Evolutionary conservation across 1,140 invertebrate genomes (phyloP).

Genomic region (Dendrolimus punctatus): DNA sequence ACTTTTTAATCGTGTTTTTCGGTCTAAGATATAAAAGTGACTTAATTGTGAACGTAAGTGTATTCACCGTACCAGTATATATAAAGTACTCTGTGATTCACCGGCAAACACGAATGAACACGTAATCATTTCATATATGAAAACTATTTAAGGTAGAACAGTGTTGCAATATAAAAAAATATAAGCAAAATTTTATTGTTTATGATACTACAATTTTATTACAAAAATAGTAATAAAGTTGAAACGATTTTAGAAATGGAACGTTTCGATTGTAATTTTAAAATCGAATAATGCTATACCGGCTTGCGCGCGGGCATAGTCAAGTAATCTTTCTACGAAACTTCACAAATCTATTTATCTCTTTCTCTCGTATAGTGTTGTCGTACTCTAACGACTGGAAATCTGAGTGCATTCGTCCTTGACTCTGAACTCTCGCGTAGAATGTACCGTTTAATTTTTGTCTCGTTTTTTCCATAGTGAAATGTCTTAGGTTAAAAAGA

Average conservation of each 20-base stretch:
- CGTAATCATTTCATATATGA: no score
- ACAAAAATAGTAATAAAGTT: neutral
- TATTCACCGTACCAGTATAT: no score
- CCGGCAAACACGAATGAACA: no score
- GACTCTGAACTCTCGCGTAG: conserved; percentile 37
- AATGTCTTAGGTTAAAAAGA: conserved; percentile 21
- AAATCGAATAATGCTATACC: conserved; percentile 19
- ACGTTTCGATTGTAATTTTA: conserved; percentile 13
- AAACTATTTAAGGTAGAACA: no score
- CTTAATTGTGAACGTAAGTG: no score
- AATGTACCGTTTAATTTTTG: conserved; percentile 47
- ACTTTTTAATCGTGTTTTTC: no score
- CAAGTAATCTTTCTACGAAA: conserved; percentile 36
- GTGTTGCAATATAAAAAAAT: no score
- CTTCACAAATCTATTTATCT: conserved; percentile 24
- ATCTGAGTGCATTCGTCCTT: conserved; percentile 54
- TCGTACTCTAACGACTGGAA: conserved; percentile 17
- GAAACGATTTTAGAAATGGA: conserved; percentile 2
- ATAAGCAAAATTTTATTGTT: no score
- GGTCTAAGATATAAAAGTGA: no score
- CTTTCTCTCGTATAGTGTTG: conserved; percentile 13
- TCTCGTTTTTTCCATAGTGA: conserved; percentile 24
- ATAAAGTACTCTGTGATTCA: no score
- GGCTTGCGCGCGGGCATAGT: conserved; percentile 39
- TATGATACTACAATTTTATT: no score